Base-by-base conservation (phyloP, 2,888 invertebrate genomes). In the Xestia sexstrigata region DNA sequence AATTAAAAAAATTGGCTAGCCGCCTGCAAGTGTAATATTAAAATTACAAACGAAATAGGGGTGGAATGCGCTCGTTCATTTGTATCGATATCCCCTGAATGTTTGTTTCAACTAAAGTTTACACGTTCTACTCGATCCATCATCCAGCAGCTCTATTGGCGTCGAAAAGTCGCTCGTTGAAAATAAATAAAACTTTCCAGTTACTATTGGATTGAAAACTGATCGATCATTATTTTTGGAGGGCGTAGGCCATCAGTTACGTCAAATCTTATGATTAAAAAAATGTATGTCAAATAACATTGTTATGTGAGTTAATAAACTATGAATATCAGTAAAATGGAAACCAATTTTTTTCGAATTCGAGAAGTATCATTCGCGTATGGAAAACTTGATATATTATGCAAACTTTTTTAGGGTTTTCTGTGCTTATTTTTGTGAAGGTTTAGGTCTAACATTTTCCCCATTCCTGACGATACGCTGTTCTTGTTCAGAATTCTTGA, bases 401-500 rank as follows among this genome's bases (percentile, higher is more conserved):
- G 30, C 30, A 17, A 30, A 30, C 30, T 60, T 30, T 60, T 30
- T 20, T 26, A 11, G 17, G 42, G 17, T 42, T n/a, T n/a, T n/a
- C 23, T 47, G 23, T 15, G 26, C 4, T 35, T 6, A 52, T n/a
- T 7, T 3, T 45, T n/a, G 42, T 5, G 35, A 30, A 60, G 20
- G 20, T 1, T 26, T 58, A 15, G 17, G 20, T 60, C 35, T 45
- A 62, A 20, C 17, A 26, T n/a, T 42, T 26, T 23, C 15, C 52
- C 5, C 5, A 35, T 66, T 79, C 60, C 52, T 66, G 11, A 55
- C 47, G 49, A 8, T 26, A 70, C 65, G 20, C 62, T 65, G 23
- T 63, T 17, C 35, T 75, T 82, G 69, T 76, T 6, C 89, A 96
- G 96, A 96, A 26, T 96, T 94, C 81, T 89, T 96, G 81, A 95